Base-by-base conservation (phyloP, 1,140 invertebrate genomes). In the Lucilia sericata region DNA sequence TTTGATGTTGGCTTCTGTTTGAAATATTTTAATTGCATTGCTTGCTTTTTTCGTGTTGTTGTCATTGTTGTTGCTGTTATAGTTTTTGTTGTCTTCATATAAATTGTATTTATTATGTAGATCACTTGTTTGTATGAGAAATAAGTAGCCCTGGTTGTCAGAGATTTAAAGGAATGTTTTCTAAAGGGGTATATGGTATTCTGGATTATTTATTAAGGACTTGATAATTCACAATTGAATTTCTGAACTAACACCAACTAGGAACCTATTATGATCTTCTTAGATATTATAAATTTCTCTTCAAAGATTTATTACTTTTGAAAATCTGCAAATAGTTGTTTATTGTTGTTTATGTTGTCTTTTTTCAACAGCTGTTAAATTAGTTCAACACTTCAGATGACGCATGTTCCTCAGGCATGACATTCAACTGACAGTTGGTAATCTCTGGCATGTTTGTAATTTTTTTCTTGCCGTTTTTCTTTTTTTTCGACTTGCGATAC, bases 341-440 rank as follows among this genome's bases (percentile, higher is more conserved):
- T 80, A 30, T 78, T 86, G 82, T 85, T 85, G 84, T 89, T 90
- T 87, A 74, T 84, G 83, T 84, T 70, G 55, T 60, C 19, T 70
- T 84, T 84, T 90, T 90, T 90, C 89, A 90, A 90, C 89, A 90
- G 88, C 88, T 90, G 89, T 88, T 90, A 90, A 90, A 90, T 90
- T 90, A 90, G 89, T 88, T 90, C 89, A 90, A 90, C 89, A 90
- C 89, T 90, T 90, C 87, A 89, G 89, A 88, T 90, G 89, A 90
- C 88, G 89, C 88, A 89, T 90, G 88, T 90, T 90, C 89, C 88
- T 88, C 87, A 86, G 87, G 89, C 88, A 89, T 90, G 88, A 90
- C 88, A 90, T 89, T 90, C 88, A 87, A 90, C 88, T 90, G 88
- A 90, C 88, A 90, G 88, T 90, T 90, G 88, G 88, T 89, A 90